A percentile compares a stretch with the other conserved stretches of the same genome.
Evolutionary conservation across 2,113 vertebrate species (phyloP).

Genomic region (Salminus brasiliensis): DNA sequence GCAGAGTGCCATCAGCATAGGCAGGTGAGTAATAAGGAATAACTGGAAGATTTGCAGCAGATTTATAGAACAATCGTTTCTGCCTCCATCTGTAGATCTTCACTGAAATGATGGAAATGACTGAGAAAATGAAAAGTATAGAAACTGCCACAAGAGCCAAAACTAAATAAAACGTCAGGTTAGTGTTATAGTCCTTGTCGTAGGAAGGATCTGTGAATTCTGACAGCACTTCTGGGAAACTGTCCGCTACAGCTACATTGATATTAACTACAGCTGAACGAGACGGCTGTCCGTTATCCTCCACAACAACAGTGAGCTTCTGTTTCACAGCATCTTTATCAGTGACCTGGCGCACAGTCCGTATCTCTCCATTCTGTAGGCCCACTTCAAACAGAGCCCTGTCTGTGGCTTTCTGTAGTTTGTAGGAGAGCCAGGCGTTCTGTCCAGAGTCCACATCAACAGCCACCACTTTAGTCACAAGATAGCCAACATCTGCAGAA

Average conservation of each 20-base stretch:
- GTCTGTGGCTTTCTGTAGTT: conserved; percentile 48
- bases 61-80: conserved; percentile 65
- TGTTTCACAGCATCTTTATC: conserved; percentile 16
- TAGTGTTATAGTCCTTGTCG: not conserved
- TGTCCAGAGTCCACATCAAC: conserved; percentile 67
- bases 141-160: conserved; percentile 72
- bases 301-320: conserved; percentile 15
- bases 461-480: conserved; percentile 72
- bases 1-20: conserved; percentile 75
- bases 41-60: conserved; percentile 71
- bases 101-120: conserved; percentile 75
- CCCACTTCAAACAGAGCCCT: conserved; percentile 52
- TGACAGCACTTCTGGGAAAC: not conserved
- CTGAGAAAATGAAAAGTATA: conserved; percentile 68
- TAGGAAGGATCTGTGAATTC: not conserved
- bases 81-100: conserved; percentile 76
- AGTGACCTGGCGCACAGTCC: conserved; percentile 9
- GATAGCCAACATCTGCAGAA: conserved; percentile 54
- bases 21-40: conserved; percentile 78
- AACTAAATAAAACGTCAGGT: conserved; percentile 17
- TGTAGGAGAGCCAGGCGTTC: conserved; percentile 26
- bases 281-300: not conserved
- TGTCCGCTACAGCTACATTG: not conserved
- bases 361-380: conserved; percentile 53
- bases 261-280: not conserved